A percentile compares a stretch with the other conserved stretches of the same genome.
phyloP scores from a whole-genome alignment of 1,140 invertebrate genomes.

The Ganaspis sp. region DNA sequence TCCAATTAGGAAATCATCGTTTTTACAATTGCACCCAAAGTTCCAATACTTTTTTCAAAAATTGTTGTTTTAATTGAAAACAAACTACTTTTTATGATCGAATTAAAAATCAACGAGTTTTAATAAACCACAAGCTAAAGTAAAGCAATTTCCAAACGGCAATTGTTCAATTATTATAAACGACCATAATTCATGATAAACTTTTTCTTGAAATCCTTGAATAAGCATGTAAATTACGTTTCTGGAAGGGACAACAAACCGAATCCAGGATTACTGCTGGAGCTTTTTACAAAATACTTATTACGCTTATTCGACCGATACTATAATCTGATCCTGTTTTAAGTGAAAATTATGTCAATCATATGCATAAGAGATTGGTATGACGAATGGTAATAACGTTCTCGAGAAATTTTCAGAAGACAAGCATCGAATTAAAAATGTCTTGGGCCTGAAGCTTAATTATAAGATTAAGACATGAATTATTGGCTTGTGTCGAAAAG shows the following conservation, averaged over 20 bases:
- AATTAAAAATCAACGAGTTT: too few relatives aligned
- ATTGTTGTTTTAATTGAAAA: too few relatives aligned
- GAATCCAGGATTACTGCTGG: not conserved
- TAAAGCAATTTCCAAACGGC: too few relatives aligned
- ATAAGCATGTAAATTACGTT: not conserved
- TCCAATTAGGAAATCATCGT: too few relatives aligned
- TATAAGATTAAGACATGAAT: not conserved
- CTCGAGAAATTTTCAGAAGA: not conserved
- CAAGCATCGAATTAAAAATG: not conserved
- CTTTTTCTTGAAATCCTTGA: not conserved
- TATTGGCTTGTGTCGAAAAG: not conserved
- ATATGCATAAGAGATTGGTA: not conserved
- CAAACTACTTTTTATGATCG: too few relatives aligned
- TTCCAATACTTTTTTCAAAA: too few relatives aligned
- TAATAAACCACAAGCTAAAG: too few relatives aligned
- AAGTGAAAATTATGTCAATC: not conserved
- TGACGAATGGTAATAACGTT: not conserved
- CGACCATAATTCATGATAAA: not conserved
- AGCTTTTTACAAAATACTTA: not conserved
- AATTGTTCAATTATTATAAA: too few relatives aligned
- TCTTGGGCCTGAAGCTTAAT: not conserved
- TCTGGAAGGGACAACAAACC: not conserved
- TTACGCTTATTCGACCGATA: not conserved
- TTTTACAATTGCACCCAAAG: too few relatives aligned
- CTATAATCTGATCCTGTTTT: constrained; percentile 10